Conservation (phyloP, 2,113 vertebrate species). For the Orthochromis indermauri region DNA sequence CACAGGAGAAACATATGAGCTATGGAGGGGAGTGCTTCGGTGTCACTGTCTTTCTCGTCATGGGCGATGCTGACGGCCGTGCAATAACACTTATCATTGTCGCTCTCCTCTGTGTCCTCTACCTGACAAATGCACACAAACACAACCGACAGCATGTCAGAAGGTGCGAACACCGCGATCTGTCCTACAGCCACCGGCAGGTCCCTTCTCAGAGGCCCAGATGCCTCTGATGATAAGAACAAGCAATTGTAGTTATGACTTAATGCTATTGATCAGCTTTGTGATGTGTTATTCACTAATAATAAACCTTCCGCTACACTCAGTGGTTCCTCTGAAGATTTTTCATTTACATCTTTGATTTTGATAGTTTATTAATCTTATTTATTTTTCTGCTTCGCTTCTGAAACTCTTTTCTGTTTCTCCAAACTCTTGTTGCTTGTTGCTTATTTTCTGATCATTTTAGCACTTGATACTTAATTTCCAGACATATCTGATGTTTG, state of each 20-base stretch:
- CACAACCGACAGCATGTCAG: background rate
- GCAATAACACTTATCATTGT: conserved; percentile 24
- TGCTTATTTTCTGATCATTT: background rate
- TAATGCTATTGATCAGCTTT: background rate
- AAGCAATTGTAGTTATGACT: background rate
- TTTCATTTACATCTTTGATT: background rate
- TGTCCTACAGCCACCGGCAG: background rate
- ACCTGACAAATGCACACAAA: conserved; percentile 4
- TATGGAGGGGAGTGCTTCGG: background rate
- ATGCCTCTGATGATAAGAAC: background rate
- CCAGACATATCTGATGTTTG: background rate
- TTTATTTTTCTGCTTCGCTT: background rate
- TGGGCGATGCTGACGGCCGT: conserved; percentile 15
- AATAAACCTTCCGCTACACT: background rate
- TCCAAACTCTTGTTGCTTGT: background rate
- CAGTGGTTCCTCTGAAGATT: background rate
- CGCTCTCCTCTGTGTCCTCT: conserved; percentile 23
- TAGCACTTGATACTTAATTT: background rate
- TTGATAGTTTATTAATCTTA: background rate
- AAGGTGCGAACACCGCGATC: background rate
- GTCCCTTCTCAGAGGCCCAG: background rate
- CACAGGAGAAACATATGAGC: background rate
- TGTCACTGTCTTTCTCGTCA: conserved; percentile 30
- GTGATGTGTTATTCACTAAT: background rate
- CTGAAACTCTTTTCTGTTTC: background rate